Evolutionary conservation across 2,113 vertebrate genomes (phyloP).

Genomic region (Channa argus): DNA sequence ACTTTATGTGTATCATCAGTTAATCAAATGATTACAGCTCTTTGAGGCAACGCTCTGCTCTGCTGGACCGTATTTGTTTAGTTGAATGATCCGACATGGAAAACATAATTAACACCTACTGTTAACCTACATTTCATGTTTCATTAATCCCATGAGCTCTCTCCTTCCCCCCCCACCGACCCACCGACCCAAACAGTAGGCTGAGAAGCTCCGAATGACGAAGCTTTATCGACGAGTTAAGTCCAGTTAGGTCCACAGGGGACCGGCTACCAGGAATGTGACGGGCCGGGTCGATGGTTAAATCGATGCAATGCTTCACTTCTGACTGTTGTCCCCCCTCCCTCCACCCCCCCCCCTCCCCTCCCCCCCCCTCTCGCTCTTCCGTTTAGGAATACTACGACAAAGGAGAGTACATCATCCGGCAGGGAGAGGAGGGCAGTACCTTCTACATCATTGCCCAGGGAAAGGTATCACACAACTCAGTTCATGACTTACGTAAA

Average conservation of each 20-base stretch:
- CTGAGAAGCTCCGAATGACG: slow-evolving; percentile 15
- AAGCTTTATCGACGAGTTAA: slow-evolving; percentile 18
- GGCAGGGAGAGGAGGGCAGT: slow-evolving; percentile 84
- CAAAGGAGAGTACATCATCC: slow-evolving; percentile 83
- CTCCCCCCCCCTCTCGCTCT: not conserved
- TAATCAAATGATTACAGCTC: too few species aligned
- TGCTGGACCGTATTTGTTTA: too few species aligned
- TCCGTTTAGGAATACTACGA: slow-evolving; percentile 82
- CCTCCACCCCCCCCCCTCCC: not conserved
- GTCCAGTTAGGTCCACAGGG: slow-evolving; percentile 21
- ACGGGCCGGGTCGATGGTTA: slow-evolving; percentile 25
- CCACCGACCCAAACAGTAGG: not conserved
- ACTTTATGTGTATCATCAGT: too few species aligned
- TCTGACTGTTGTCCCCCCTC: slow-evolving; percentile 30
- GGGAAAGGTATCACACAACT: slow-evolving; percentile 76
- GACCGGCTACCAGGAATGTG: slow-evolving; percentile 54
- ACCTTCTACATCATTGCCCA: slow-evolving; percentile 86
- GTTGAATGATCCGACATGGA: too few species aligned
- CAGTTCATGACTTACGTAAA: not conserved
- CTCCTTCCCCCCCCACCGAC: not conserved
- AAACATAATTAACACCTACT: slow-evolving; percentile 1
- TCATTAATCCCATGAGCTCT: slow-evolving; percentile 6
- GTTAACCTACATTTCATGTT: not conserved
- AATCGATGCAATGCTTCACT: slow-evolving; percentile 48
- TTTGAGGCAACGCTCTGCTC: too few species aligned